A percentile compares a stretch with the other conserved stretches of the same genome.
Conservation (phyloP, 1,140 invertebrate species). For the Semibalanus balanoides region DNA sequence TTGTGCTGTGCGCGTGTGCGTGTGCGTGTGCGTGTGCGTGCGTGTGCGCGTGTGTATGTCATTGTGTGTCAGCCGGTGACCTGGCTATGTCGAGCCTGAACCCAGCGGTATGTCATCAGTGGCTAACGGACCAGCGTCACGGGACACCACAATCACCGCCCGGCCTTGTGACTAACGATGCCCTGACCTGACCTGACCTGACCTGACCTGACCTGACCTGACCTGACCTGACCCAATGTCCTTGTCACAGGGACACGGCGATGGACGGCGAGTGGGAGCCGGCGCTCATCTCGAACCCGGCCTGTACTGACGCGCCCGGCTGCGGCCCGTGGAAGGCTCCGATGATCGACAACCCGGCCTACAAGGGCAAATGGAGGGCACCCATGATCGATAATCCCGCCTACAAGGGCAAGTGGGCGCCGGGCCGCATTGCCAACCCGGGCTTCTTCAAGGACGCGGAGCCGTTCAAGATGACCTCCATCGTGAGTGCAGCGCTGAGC, state of each 20-base stretch:
- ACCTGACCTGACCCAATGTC: not conserved
- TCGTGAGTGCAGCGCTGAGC: too few relatives aligned
- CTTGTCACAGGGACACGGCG: slow-evolving; percentile 58
- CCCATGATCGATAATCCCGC: slow-evolving; percentile 84
- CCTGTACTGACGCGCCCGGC: slow-evolving; percentile 64
- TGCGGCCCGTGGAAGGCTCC: slow-evolving; percentile 84
- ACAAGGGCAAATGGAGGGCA: slow-evolving; percentile 74
- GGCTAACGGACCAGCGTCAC: too few relatives aligned
- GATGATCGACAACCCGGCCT: slow-evolving; percentile 74
- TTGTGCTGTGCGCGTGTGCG: too few relatives aligned
- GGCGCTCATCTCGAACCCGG: slow-evolving; percentile 77
- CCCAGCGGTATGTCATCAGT: too few relatives aligned
- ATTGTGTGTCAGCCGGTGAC: too few relatives aligned
- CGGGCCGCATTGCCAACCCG: slow-evolving; percentile 71
- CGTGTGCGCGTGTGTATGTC: too few relatives aligned
- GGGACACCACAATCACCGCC: too few relatives aligned
- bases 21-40: too few relatives aligned
- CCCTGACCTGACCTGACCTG: too few relatives aligned
- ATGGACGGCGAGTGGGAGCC: slow-evolving; percentile 99
- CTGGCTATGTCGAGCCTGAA: too few relatives aligned
- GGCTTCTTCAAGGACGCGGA: slow-evolving; percentile 81
- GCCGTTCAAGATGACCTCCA: slow-evolving; percentile 80
- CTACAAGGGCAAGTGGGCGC: slow-evolving; percentile 89
- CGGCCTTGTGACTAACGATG: too few relatives aligned
- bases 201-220: too few relatives aligned